Percentiles rank a stretch among this genome's conserved stretches.
Conservation (phyloP, 2,888 invertebrate species). For the Drosophila neoperkinsi region DNA sequence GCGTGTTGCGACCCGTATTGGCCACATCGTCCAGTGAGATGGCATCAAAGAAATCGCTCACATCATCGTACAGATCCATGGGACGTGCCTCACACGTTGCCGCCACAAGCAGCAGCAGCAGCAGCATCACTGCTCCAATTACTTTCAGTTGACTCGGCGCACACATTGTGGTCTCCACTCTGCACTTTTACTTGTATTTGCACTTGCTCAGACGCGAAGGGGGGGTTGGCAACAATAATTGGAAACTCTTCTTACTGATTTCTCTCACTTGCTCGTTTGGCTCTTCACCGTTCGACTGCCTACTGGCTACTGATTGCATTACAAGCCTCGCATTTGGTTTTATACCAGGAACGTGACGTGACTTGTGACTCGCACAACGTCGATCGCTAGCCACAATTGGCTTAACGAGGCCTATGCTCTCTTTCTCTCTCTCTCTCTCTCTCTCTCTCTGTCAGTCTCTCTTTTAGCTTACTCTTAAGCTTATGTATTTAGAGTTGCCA, state of each 20-base stretch:
- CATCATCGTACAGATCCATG: conserved; percentile 84
- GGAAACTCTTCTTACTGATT: conserved; percentile 18
- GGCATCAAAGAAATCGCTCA: conserved; percentile 83
- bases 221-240: background rate
- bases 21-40: conserved; percentile 83
- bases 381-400: conserved; percentile 21
- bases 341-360: conserved; percentile 74
- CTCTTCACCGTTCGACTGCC: conserved; percentile 50
- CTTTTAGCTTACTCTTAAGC: conserved; percentile 11
- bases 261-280: conserved; percentile 30
- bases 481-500: conserved; percentile 28
- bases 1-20: conserved; percentile 74
- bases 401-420: conserved; percentile 23
- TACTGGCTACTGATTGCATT: conserved; percentile 71
- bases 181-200: conserved; percentile 38
- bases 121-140: conserved; percentile 34
- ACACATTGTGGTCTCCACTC: conserved; percentile 34
- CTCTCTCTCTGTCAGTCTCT: background rate
- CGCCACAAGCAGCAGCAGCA: conserved; percentile 40
- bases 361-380: conserved; percentile 43
- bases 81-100: conserved; percentile 61
- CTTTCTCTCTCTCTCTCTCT: background rate
- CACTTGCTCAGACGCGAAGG: conserved; percentile 1
- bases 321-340: conserved; percentile 67
- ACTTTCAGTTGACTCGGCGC: conserved; percentile 46